Evolutionary conservation across 2,888 invertebrate genomes (phyloP), one percentile per base, ranked within the genome.

Genomic region (Heliconius sara): DNA sequence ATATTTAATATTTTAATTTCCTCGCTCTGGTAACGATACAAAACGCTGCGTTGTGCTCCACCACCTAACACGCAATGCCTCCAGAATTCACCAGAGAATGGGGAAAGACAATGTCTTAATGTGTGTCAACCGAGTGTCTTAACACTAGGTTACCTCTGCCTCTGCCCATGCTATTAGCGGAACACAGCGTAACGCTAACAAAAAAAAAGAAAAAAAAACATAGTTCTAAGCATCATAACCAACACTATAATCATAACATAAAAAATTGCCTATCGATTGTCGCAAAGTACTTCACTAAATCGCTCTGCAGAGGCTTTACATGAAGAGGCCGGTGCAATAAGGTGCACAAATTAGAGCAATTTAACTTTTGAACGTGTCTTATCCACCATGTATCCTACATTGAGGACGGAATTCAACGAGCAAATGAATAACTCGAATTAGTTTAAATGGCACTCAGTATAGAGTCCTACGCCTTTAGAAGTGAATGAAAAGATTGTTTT

Each of bases 301-400:
- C 85, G 88, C 88, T 87, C 88, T 89, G 91, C 90, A 90, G 85
- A 88, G 87, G 89, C 88, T 92, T 91, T 89, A 86, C 91, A 89
- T 85, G 89, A 88, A 90, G 90, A 90, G 89, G 87, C 84, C 81
- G 84, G 84, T 84, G 92, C 91, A 93, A 90, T 92, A 92, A 92
- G 92, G 90, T 93, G 91, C 90, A 88, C 91, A 92, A 94, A 94
- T 94, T 92, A 94, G 91, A 91, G 91, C 91, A 92, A 94, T 94
- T 94, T 94, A 91, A 93, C 93, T 92, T 94, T 90, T 89, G 90
- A 91, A 91, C 89, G 88, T 91, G 89, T 91, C 87, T 87, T 86
- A 87, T 86, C 84, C 86, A 85, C 87, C 86, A 88, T 86, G 85
- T 74, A 79, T 86, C 87, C 84, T 83, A 85, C 84, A 84, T 82